phyloP scores from a whole-genome alignment of 2,113 vertebrate species.

The Menura novaehollandiae region DNA sequence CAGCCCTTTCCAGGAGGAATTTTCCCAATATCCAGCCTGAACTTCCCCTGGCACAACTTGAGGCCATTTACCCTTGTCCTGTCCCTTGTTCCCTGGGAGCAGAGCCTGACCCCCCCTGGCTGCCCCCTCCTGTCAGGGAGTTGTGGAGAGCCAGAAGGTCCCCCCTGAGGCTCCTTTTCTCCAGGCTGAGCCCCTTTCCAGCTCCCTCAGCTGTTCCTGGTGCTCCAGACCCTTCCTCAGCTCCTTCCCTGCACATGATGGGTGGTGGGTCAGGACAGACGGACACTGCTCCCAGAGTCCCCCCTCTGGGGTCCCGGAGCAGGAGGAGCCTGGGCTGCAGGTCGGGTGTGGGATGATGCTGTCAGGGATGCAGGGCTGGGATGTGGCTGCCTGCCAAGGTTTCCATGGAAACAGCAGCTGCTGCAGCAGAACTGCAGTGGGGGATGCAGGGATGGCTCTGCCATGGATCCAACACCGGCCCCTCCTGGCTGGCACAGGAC shows the following conservation, averaged over 20 bases:
- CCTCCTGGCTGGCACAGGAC: not conserved
- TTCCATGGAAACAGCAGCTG: not conserved
- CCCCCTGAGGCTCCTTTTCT: not conserved
- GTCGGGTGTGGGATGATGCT: not conserved
- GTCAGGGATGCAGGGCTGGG: not conserved
- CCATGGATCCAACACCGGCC: not conserved
- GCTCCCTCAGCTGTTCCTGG: not conserved
- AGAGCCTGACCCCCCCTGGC: not conserved
- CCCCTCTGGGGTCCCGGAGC: not conserved
- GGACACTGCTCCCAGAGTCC: rapidly evolving
- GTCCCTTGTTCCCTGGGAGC: not conserved
- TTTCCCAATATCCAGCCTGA: not conserved
- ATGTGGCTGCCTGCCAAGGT: not conserved
- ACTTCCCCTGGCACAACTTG: not conserved
- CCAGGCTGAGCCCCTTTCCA: not conserved
- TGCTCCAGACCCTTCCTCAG: not conserved
- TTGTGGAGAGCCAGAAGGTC: not conserved
- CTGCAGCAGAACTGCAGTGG: not conserved
- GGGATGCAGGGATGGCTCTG: not conserved
- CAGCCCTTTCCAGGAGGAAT: not conserved
- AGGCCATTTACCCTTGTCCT: not conserved
- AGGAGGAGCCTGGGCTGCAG: not conserved
- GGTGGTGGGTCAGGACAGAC: rapidly evolving
- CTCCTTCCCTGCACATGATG: not conserved
- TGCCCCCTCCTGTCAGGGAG: not conserved